Conservation (phyloP, 2,113 vertebrate species). For the Menidia beryllina region DNA sequence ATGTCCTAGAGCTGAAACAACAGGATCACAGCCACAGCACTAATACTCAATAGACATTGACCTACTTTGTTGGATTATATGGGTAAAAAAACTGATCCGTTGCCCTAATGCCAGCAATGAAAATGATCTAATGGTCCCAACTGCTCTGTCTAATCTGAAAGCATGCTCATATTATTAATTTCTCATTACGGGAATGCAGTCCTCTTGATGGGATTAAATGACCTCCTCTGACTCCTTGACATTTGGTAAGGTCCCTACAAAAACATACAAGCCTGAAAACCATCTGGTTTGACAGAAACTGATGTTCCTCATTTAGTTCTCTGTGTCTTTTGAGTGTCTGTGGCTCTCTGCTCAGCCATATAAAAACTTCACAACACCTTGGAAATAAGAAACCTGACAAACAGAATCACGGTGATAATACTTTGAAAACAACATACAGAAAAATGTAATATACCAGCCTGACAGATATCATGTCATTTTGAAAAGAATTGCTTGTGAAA, state of each 20-base stretch:
- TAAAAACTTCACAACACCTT: conserved; percentile 32
- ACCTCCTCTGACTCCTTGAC: conserved; percentile 63
- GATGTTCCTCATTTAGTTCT: conserved; percentile 68
- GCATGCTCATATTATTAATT: conserved; percentile 84
- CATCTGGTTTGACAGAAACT: conserved; percentile 68
- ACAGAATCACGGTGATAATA: conserved; percentile 14
- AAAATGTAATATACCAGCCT: background rate
- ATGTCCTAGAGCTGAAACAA: conserved; percentile 84
- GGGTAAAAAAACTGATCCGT: conserved; percentile 75
- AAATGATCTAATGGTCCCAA: conserved; percentile 85
- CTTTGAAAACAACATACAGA: conserved; percentile 1
- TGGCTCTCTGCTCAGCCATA: conserved; percentile 44
- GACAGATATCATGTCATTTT: background rate
- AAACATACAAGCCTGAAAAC: conserved; percentile 68
- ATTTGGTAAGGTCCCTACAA: conserved; percentile 64
- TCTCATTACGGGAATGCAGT: conserved; percentile 85
- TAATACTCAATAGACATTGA: conserved; percentile 85
- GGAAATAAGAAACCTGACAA: background rate
- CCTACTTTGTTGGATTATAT: conserved; percentile 84
- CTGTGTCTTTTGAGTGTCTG: conserved; percentile 47
- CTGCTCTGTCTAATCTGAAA: conserved; percentile 84
- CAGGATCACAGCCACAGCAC: conserved; percentile 82
- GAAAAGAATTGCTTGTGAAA: conserved; percentile 3
- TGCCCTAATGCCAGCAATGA: conserved; percentile 83
- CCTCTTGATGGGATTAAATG: conserved; percentile 82